These are phyloP conservation scores for Macrotrachela quadricornifera DNA, from an alignment of 1,140 invertebrate genomes.

Conservation along the genomic window DNA sequence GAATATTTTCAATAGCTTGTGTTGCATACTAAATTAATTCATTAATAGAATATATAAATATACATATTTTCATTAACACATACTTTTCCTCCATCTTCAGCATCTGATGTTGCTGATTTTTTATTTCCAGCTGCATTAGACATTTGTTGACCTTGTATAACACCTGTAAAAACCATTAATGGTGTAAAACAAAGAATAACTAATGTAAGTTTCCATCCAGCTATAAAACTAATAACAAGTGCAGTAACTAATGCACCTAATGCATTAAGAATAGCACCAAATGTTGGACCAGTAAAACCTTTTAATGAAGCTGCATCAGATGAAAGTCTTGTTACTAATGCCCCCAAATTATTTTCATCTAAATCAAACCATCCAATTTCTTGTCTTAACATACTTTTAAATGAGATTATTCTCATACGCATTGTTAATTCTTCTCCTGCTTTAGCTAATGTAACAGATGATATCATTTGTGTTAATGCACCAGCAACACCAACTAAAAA, in stretches of 20 bases:
- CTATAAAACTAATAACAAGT: conserved; percentile 47
- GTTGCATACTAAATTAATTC: background rate
- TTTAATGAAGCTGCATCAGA: conserved; percentile 35
- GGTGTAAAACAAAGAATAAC: conserved; percentile 55
- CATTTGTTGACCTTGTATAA: background rate
- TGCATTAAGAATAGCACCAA: conserved; percentile 29
- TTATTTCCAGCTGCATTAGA: too few species aligned
- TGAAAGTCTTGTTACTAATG: conserved; percentile 34
- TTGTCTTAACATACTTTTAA: conserved; percentile 35
- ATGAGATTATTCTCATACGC: conserved; percentile 41
- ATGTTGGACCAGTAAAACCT: conserved; percentile 33
- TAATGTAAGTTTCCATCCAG: conserved; percentile 58
- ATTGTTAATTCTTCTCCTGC: conserved; percentile 48
- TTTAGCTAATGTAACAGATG: too few species aligned
- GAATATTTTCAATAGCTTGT: background rate
- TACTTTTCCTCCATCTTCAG: background rate
- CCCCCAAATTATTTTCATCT: conserved; percentile 32
- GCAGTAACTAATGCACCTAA: conserved; percentile 36
- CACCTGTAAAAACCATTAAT: conserved; percentile 33
- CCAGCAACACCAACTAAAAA: too few species aligned
- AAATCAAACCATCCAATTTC: conserved; percentile 37
- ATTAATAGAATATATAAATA: too few species aligned
- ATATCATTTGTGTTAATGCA: too few species aligned
- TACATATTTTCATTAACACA: too few species aligned
- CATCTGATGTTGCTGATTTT: too few species aligned